These are phyloP conservation scores for Drosophila helvetica DNA, from an alignment of 2,888 invertebrate species.

Conservation along the genomic window DNA sequence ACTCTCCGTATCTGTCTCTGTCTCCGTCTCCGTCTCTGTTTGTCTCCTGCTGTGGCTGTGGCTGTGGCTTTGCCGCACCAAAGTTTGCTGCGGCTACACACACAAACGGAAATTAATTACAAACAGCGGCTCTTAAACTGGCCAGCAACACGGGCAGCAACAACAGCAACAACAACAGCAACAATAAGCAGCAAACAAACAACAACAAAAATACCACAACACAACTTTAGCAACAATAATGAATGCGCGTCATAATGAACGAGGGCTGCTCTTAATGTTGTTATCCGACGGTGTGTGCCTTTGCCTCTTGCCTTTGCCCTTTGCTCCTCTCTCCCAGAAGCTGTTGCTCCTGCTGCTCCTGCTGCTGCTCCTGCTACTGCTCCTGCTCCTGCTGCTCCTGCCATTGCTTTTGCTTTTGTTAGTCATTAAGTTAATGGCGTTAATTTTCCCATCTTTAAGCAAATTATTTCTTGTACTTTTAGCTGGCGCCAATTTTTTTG, in stretches of 20 bases:
- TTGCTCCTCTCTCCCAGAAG: neutral
- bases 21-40: neutral
- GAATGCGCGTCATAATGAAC: slow-evolving; percentile 49
- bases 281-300: slow-evolving; percentile 26
- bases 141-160: slow-evolving; percentile 49
- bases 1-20: neutral
- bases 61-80: slow-evolving; percentile 60
- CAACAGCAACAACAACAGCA: slow-evolving; percentile 44
- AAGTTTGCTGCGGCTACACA: slow-evolving; percentile 65
- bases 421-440: slow-evolving; percentile 63
- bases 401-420: slow-evolving; percentile 29
- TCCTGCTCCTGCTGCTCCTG: neutral
- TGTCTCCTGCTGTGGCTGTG: slow-evolving; percentile 61
- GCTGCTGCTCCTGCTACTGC: slow-evolving; percentile 3
- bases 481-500: slow-evolving; percentile 37
- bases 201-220: slow-evolving; percentile 43
- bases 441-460: slow-evolving; percentile 54
- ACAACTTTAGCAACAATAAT: slow-evolving; percentile 46
- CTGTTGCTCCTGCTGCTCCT: too few species aligned
- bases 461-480: slow-evolving; percentile 44
- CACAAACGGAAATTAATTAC: slow-evolving; percentile 79
- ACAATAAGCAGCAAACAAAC: slow-evolving; percentile 43
- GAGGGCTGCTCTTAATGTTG: slow-evolving; percentile 54
- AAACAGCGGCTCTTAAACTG: slow-evolving; percentile 71
- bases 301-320: neutral